A percentile compares a stretch with the other conserved stretches of the same genome.
Evolutionary conservation across 2,797 vertebrate species (phyloP).

Genomic region (Nannoperca obscura): DNA sequence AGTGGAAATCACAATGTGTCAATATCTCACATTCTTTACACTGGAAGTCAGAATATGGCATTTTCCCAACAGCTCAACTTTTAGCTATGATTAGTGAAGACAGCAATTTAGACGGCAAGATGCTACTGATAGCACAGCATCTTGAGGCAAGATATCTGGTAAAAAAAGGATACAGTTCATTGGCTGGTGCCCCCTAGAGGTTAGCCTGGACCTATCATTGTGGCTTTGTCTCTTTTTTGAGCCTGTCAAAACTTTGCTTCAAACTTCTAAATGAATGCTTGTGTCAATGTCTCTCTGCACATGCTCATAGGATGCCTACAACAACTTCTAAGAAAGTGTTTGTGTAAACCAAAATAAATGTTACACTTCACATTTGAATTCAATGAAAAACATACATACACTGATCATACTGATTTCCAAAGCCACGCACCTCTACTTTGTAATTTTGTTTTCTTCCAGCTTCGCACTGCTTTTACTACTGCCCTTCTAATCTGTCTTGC

Average conservation of each 20-base stretch:
- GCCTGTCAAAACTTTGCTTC: constrained; percentile 50
- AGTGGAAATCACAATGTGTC: neutral
- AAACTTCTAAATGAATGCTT: constrained; percentile 58
- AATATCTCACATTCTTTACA: neutral
- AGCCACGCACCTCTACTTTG: constrained; percentile 64
- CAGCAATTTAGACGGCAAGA: constrained; percentile 16
- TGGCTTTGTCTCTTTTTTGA: constrained; percentile 45
- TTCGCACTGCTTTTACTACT: constrained; percentile 70
- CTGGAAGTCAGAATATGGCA: neutral
- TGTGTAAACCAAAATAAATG: constrained; percentile 70
- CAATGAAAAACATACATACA: constrained; percentile 44
- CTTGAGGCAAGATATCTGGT: constrained; percentile 15
- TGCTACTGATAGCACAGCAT: constrained; percentile 23
- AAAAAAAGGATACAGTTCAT: constrained; percentile 38
- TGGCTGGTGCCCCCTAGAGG: constrained; percentile 56
- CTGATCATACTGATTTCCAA: constrained; percentile 49
- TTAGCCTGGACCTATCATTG: constrained; percentile 55
- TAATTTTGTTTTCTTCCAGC: constrained; percentile 64
- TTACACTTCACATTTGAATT: constrained; percentile 60
- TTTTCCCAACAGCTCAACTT: constrained; percentile 14
- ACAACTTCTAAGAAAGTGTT: constrained; percentile 49
- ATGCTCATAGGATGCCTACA: constrained; percentile 57
- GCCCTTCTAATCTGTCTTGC: constrained; percentile 79
- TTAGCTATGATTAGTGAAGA: constrained; percentile 29
- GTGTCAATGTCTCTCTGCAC: constrained; percentile 57